Evolutionary conservation across 2,797 vertebrate species (phyloP).

Genomic region (Typhlichthys subterraneus): DNA sequence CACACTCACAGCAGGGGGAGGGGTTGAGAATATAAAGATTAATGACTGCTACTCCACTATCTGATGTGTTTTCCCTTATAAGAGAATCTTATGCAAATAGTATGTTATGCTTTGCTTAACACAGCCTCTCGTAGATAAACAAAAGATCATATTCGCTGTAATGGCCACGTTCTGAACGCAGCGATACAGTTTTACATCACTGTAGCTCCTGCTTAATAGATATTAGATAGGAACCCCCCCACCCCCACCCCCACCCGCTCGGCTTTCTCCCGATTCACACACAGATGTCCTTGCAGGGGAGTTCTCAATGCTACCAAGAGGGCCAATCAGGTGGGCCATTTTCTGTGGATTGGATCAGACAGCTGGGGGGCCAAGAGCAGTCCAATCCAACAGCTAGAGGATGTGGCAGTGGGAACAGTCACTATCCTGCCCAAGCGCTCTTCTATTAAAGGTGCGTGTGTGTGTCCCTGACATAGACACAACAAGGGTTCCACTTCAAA

Average conservation of each 20-base stretch:
- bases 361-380: slow-evolving; percentile 92
- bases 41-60: background rate
- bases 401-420: slow-evolving; percentile 89
- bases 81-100: slow-evolving; percentile 20
- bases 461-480: background rate
- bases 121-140: background rate
- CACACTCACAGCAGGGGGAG: slow-evolving; percentile 1
- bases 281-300: slow-evolving; percentile 78
- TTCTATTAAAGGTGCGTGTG: slow-evolving; percentile 87
- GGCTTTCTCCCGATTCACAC: slow-evolving; percentile 40
- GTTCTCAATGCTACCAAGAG: slow-evolving; percentile 92
- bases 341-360: slow-evolving; percentile 95
- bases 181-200: background rate
- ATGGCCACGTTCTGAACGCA: slow-evolving; percentile 16
- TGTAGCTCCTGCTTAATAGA: slow-evolving; percentile 37
- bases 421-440: slow-evolving; percentile 93
- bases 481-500: background rate
- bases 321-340: slow-evolving; percentile 90
- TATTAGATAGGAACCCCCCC: slow-evolving; percentile 25
- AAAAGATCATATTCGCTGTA: slow-evolving; percentile 8
- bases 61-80: slow-evolving; percentile 14
- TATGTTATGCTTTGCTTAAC: slow-evolving; percentile 3
- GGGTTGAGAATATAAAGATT: slow-evolving; percentile 14
- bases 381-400: slow-evolving; percentile 86
- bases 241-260: background rate